Conservation (phyloP, 1,140 invertebrate genomes). For the Neodiprion lecontei region DNA sequence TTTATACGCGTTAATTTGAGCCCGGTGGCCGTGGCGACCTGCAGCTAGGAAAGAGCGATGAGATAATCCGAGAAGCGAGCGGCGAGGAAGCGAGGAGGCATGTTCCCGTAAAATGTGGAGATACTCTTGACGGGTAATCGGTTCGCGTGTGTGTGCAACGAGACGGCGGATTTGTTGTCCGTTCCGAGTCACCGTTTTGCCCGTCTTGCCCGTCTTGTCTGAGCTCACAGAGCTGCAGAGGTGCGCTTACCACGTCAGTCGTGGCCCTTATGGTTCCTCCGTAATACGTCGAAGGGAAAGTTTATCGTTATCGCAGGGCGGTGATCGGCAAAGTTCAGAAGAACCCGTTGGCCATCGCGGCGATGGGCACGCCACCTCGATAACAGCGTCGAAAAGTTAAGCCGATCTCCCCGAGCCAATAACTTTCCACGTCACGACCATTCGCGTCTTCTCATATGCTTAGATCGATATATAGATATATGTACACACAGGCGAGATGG, state of each 20-base stretch:
- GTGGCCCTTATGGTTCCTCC: not conserved
- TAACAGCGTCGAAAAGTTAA: conserved; percentile 3
- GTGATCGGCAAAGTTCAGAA: conserved; percentile 4
- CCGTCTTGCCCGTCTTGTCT: not conserved
- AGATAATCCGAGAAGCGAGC: not conserved
- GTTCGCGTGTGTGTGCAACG: conserved; percentile 11
- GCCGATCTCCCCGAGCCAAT: conserved; percentile 2
- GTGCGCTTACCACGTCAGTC: not conserved
- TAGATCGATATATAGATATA: conserved; percentile 1
- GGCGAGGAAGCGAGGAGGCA: not conserved
- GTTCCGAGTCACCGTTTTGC: not conserved
- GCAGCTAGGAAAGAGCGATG: not conserved
- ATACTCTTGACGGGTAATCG: conserved; percentile 4
- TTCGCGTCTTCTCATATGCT: conserved; percentile 7
- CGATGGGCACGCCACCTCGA: conserved; percentile 3
- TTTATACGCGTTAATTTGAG: conserved; percentile 1
- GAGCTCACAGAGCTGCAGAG: too few species aligned
- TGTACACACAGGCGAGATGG: not conserved
- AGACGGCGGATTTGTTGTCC: conserved; percentile 9
- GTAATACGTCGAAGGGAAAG: not conserved
- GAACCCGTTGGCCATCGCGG: not conserved
- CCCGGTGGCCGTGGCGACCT: not conserved
- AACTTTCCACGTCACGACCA: conserved; percentile 4
- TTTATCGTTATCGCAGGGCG: conserved; percentile 7
- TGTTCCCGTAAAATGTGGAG: not conserved